Evolutionary conservation across 2,113 vertebrate species (phyloP).

Genomic region (Phyllostomus discolor): DNA sequence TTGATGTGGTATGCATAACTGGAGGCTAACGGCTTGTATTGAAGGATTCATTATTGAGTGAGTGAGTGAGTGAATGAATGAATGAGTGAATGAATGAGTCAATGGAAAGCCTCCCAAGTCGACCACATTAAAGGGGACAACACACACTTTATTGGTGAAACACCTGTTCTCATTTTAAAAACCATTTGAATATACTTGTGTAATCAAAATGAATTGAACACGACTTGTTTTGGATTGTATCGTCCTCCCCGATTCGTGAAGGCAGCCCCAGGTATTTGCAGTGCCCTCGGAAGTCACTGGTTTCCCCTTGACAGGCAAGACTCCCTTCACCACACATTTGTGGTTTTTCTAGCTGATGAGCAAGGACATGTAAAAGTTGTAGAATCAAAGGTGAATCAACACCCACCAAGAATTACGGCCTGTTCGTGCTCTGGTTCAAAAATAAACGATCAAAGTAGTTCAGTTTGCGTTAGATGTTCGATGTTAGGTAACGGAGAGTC

Average conservation of each 20-base stretch:
- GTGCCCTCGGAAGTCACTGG: background rate
- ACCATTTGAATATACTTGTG: background rate
- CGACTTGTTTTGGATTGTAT: background rate
- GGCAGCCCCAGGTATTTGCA: background rate
- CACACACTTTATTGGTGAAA: background rate
- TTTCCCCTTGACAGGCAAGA: background rate
- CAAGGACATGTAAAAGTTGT: background rate
- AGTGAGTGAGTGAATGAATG: background rate
- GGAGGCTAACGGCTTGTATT: background rate
- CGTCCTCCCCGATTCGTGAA: background rate
- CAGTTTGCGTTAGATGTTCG: background rate
- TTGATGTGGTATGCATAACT: background rate
- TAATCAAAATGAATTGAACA: background rate
- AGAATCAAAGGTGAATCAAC: conserved; percentile 19
- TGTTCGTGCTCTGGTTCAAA: background rate
- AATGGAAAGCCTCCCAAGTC: background rate
- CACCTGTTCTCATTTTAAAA: background rate
- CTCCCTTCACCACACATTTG: background rate
- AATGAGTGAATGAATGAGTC: background rate
- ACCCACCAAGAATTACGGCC: background rate
- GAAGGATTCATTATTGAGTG: background rate
- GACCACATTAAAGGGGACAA: background rate
- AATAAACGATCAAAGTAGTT: background rate
- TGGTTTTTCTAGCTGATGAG: conserved; percentile 5
- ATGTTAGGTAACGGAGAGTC: background rate